phyloP scores from a whole-genome alignment of 2,888 invertebrate genomes.

The Oasisia sp. region DNA sequence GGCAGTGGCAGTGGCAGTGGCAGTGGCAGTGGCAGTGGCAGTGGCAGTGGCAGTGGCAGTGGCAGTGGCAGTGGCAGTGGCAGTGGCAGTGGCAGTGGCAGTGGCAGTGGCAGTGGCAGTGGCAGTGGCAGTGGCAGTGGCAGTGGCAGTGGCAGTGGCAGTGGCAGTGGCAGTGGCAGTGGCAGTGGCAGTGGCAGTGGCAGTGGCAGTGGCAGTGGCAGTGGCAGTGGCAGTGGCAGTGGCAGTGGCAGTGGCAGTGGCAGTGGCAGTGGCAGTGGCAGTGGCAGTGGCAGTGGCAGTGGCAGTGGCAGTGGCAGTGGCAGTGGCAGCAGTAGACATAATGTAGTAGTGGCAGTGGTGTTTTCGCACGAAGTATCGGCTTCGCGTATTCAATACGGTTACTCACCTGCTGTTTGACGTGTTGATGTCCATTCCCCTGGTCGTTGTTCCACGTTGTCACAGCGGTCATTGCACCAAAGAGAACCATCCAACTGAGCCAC shows the following conservation, averaged over 20 bases:
- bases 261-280: constrained; percentile 32
- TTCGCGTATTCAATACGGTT: no score
- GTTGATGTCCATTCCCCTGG: no score
- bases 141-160: not conserved
- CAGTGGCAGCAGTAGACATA: constrained; percentile 35
- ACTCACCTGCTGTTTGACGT: no score
- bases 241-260: constrained; percentile 30
- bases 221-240: constrained; percentile 27
- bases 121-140: not conserved
- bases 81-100: not conserved
- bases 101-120: not conserved
- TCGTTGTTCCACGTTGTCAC: no score
- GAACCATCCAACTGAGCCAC: no score
- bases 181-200: not conserved
- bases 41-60: no score
- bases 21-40: no score
- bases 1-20: no score
- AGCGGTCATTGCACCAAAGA: no score
- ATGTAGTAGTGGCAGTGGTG: not conserved
- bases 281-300: constrained; percentile 33
- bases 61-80: not conserved
- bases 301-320: constrained; percentile 33
- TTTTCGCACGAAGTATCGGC: no score
- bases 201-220: constrained; percentile 20
- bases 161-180: not conserved